These are phyloP conservation scores for cattle (Bos taurus) DNA, from an alignment of 2,113 vertebrate genomes.

Conservation along the genomic window DNA sequence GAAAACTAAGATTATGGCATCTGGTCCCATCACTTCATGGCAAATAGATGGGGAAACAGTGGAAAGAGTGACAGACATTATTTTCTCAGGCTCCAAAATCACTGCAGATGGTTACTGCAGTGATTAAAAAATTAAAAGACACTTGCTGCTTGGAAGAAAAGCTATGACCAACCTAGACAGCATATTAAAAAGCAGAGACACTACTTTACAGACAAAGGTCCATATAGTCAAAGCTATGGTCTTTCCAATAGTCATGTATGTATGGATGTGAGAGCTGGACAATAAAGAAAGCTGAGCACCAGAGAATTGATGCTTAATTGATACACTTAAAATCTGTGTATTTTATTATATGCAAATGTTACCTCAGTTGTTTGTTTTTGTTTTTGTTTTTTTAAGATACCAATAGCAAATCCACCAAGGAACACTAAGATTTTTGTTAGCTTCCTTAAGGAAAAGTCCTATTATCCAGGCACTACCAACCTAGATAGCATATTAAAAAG, in stretches of 20 bases:
- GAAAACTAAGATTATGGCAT: not conserved
- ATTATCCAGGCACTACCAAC: not conserved
- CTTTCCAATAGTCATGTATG: too few relatives aligned
- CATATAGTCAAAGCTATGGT: too few relatives aligned
- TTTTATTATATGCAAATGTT: not conserved
- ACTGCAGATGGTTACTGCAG: not conserved
- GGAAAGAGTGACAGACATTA: not conserved
- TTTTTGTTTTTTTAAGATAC: not conserved
- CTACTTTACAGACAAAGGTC: too few relatives aligned
- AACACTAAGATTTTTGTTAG: constrained; percentile 1
- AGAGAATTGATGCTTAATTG: too few relatives aligned
- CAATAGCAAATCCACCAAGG: not conserved
- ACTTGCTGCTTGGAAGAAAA: not conserved
- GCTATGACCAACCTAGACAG: not conserved
- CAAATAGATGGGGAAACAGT: not conserved
- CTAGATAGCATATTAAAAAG: too few relatives aligned
- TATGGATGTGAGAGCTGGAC: too few relatives aligned
- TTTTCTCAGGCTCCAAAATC: not conserved
- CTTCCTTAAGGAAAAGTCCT: not conserved
- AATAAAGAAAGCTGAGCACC: too few relatives aligned
- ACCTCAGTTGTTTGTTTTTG: not conserved
- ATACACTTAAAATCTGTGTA: not conserved
- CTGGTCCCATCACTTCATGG: not conserved
- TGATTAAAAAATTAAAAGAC: not conserved
- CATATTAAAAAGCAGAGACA: not conserved